phyloP scores from a whole-genome alignment of 2,888 invertebrate species.

The Heteropelma amictum region DNA sequence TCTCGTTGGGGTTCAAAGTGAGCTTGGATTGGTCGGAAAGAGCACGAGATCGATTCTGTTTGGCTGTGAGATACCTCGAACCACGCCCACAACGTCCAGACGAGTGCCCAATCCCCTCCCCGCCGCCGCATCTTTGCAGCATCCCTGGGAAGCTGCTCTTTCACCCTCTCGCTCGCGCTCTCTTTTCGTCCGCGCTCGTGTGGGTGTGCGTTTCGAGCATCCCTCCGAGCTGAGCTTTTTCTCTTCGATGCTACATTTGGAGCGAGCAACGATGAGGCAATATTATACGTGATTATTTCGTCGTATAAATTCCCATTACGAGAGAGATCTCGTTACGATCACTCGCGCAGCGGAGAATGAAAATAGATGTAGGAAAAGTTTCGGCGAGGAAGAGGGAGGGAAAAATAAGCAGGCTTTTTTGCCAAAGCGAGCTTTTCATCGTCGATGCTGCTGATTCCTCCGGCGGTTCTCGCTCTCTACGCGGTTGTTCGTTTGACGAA shows the following conservation, averaged over 20 bases:
- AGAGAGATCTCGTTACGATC: slow-evolving; percentile 16
- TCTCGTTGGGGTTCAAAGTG: background rate
- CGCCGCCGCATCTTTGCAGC: slow-evolving; percentile 12
- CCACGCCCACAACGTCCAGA: slow-evolving; percentile 3
- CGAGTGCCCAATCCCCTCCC: background rate
- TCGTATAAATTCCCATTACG: slow-evolving; percentile 61
- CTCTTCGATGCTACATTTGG: slow-evolving; percentile 10
- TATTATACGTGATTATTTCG: slow-evolving; percentile 71
- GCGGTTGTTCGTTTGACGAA: no score
- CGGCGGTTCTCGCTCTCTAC: no score
- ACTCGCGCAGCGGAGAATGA: no score
- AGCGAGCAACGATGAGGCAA: slow-evolving; percentile 45
- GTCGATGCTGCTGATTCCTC: no score
- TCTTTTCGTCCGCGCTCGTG: background rate
- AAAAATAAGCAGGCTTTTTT: no score
- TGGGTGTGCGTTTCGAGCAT: background rate
- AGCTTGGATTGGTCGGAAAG: slow-evolving; percentile 17
- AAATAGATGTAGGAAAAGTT: no score
- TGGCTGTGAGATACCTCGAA: background rate
- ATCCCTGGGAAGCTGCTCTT: slow-evolving; percentile 9
- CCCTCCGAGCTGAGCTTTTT: background rate
- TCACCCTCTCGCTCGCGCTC: slow-evolving; percentile 3
- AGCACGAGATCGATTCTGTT: background rate
- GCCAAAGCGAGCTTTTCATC: no score
- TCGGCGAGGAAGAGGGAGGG: no score